Percentiles rank a stretch among this genome's conserved stretches.
Evolutionary conservation across 2,888 invertebrate species (phyloP).

Genomic region (Osmoderma eremita): DNA sequence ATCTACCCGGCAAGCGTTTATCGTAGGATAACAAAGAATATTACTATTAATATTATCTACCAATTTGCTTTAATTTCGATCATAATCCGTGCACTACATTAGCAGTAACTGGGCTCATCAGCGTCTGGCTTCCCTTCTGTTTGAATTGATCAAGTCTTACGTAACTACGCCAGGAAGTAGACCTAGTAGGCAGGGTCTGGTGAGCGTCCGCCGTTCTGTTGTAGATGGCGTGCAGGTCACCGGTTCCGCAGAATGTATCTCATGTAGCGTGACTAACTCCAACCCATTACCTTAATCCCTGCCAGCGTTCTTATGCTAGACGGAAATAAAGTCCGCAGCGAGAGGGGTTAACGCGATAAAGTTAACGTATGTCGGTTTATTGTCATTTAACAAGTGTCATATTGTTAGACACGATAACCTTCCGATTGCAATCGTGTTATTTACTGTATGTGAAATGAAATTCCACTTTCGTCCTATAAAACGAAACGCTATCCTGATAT

Average conservation of each 20-base stretch:
- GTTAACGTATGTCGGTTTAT: constrained; percentile 33
- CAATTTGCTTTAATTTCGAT: too few relatives aligned
- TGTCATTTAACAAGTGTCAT: constrained; percentile 37
- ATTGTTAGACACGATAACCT: constrained; percentile 25
- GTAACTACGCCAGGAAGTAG: constrained; percentile 1
- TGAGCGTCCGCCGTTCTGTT: constrained; percentile 1
- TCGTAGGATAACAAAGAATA: too few relatives aligned
- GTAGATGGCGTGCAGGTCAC: constrained; percentile 26
- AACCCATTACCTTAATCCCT: constrained; percentile 35
- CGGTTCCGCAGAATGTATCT: constrained; percentile 32
- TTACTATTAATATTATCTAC: too few relatives aligned
- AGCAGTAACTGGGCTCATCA: too few relatives aligned
- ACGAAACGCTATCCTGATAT: neutral
- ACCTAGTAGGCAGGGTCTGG: neutral
- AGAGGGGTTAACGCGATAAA: constrained; percentile 15
- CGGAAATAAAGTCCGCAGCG: constrained; percentile 28
- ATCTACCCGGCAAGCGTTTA: too few relatives aligned
- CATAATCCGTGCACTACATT: too few relatives aligned
- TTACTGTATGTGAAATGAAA: constrained; percentile 20
- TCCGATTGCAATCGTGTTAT: constrained; percentile 32
- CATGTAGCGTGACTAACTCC: constrained; percentile 36
- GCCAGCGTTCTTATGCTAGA: constrained; percentile 33
- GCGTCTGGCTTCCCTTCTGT: neutral
- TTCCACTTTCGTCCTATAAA: neutral
- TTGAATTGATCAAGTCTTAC: constrained; percentile 19